Base-by-base conservation (phyloP, 2,888 invertebrate genomes). In the Xestia c-nigrum region DNA sequence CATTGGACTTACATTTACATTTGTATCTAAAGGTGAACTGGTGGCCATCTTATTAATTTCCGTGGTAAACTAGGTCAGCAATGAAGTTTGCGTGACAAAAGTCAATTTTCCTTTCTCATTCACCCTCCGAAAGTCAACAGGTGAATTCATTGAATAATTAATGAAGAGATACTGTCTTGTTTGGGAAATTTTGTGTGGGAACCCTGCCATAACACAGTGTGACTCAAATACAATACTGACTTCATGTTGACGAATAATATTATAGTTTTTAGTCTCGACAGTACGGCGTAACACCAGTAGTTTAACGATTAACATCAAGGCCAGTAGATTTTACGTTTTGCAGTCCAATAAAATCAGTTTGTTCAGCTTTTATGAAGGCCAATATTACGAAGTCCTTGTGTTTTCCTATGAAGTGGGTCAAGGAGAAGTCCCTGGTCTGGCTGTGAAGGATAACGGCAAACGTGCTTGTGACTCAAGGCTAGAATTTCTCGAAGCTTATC, bases 71-170 rank as follows among this genome's bases (percentile, higher is more conserved):
- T 91, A 76, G 92, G 91, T 90, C 91, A 88, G 80, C 74, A 80
- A 82, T 68, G 75, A 87, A 78, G 80, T 80, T 93, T 72, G 94
- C 95, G 94, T 95, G 95, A 90, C 92, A 83, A 85, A 78, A 86
- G 81, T 84, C 89, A 89, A 89, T 93, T 90, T 88, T 88, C 90
- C 90, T 85, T 84, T 89, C 83, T 80, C 87, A 84, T 83, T 89
- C 87, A 81, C 90, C 90, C 89, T 85, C 87, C 79, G 78, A 85
- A 85, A 89, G 87, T 89, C 95, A 95, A 95, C 95, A 95, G 95
- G 95, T 95, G 94, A 87, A 91, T 88, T 88, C 87, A 90, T 90
- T 94, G 92, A 93, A 94, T 94, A 93, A 93, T 93, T 93, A 94
- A 94, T 91, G 88, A 90, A 89, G 87, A 87, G 86, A 81, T 83